Evolutionary conservation across 2,888 invertebrate genomes (phyloP).

Genomic region (Leptopilina drosophilae): DNA sequence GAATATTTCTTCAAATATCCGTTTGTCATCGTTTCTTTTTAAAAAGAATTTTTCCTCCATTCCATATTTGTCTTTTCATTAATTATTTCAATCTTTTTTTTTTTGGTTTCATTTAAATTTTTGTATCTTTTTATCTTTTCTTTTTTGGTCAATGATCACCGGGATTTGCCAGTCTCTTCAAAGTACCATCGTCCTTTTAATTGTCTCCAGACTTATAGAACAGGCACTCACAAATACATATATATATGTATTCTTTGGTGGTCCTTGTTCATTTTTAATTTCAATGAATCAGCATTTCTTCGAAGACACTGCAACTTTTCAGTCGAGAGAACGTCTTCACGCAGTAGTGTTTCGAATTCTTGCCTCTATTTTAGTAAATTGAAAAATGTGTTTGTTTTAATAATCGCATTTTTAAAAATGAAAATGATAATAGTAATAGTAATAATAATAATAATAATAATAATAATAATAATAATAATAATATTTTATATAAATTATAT

Average conservation of each 20-base stretch:
- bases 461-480: too few species aligned
- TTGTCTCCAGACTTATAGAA: not conserved
- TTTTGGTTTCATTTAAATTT: not conserved
- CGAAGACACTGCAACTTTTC: not conserved
- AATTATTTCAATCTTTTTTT: not conserved
- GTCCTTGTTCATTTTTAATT: constrained; percentile 6
- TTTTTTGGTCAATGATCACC: not conserved
- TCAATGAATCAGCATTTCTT: constrained; percentile 4
- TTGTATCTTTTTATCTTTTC: not conserved
- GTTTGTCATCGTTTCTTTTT: too few species aligned
- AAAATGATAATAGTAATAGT: too few species aligned
- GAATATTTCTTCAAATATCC: too few species aligned
- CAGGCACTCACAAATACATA: not conserved
- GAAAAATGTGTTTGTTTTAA: not conserved
- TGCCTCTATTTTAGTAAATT: not conserved
- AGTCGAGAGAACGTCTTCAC: not conserved
- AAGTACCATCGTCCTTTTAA: not conserved
- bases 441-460: too few species aligned
- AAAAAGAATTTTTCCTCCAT: not conserved
- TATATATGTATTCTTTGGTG: not conserved
- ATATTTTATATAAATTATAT: too few species aligned
- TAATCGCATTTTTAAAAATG: too few species aligned
- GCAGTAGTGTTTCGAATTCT: not conserved
- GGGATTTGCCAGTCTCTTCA: not conserved
- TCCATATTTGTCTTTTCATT: not conserved